phyloP scores from a whole-genome alignment of 1,140 invertebrate genomes.

The Yoshiicerus persimilis region DNA sequence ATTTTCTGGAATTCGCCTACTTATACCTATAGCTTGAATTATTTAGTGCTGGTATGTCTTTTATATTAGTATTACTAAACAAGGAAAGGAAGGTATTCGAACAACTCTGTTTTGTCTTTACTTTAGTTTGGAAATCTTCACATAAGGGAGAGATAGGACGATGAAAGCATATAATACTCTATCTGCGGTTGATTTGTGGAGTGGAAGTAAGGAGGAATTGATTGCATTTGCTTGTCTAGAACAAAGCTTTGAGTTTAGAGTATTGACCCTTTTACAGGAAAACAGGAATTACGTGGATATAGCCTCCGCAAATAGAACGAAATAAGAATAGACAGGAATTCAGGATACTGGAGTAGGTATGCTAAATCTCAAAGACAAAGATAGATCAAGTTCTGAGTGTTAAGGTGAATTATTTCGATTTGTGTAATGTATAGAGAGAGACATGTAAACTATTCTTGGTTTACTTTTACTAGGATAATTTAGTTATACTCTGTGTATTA shows the following conservation, averaged over 20 bases:
- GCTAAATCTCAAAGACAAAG: neutral
- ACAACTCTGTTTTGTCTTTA: neutral
- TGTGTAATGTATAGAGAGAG: neutral
- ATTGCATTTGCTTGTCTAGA: conserved; percentile 2
- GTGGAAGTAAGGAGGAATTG: conserved; percentile 17
- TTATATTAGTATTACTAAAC: neutral
- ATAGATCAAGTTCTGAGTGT: neutral
- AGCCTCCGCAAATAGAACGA: neutral
- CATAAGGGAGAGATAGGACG: neutral
- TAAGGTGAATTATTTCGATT: neutral
- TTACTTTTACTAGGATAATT: no score
- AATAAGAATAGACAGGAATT: neutral
- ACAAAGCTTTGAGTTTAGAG: conserved; percentile 19
- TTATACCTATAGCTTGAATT: neutral
- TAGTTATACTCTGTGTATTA: neutral
- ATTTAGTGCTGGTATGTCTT: neutral
- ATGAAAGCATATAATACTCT: neutral
- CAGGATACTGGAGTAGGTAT: neutral
- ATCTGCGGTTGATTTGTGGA: conserved; percentile 22
- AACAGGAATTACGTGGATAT: neutral
- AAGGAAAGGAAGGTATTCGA: neutral
- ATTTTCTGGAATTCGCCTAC: neutral
- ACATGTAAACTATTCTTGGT: neutral
- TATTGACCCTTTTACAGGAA: neutral
- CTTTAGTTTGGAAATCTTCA: neutral